phyloP scores from a whole-genome alignment of 2,797 vertebrate genomes.

The Peromyscus aztecus region DNA sequence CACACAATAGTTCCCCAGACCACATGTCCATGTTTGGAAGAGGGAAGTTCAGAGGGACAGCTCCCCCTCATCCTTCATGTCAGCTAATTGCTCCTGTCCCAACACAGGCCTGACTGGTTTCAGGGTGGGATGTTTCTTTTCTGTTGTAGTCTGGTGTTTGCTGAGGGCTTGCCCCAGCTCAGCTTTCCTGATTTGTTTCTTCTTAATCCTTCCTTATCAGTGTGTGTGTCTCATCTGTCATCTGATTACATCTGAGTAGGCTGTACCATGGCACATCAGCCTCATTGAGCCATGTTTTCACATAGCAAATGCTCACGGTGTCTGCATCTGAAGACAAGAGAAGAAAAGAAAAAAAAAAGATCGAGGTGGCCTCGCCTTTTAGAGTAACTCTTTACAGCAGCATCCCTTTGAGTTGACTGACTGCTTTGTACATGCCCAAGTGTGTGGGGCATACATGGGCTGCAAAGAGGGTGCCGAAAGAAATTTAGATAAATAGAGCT shows the following conservation, averaged over 20 bases:
- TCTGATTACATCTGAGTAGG: not conserved
- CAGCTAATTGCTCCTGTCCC: not conserved
- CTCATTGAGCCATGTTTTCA: not conserved
- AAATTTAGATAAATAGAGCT: too few relatives aligned
- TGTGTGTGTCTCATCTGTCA: not conserved
- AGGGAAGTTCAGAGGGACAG: not conserved
- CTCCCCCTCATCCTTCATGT: conserved; percentile 22
- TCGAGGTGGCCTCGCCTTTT: conserved; percentile 11
- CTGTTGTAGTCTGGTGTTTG: not conserved
- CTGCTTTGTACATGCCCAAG: not conserved
- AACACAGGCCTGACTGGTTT: not conserved
- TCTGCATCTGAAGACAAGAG: not conserved
- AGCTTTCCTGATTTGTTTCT: not conserved
- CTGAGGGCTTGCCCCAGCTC: not conserved
- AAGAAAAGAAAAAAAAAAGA: not conserved
- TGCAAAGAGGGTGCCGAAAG: too few relatives aligned
- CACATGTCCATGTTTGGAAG: not conserved
- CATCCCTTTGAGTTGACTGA: not conserved
- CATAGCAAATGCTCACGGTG: not conserved
- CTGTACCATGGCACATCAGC: not conserved
- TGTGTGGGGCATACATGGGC: too few relatives aligned
- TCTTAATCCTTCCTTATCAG: not conserved
- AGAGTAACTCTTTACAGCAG: conserved; percentile 30
- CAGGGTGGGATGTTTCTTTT: not conserved
- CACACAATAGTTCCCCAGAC: not conserved